These are phyloP conservation scores for Argyresthia albistria DNA, from an alignment of 2,888 invertebrate species.

Conservation along the genomic window DNA sequence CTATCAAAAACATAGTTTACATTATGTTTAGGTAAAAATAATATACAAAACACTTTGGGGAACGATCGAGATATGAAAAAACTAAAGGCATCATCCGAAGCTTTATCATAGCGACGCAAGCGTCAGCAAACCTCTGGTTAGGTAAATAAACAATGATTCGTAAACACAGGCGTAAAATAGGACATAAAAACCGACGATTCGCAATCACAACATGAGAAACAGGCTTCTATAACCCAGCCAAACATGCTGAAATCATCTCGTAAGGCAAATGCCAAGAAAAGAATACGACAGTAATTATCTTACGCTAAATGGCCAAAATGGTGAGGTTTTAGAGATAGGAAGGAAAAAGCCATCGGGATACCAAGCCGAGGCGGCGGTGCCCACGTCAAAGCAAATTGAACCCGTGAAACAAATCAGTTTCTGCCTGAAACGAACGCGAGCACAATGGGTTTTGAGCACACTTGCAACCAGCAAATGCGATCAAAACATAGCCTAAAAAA, in stretches of 20 bases:
- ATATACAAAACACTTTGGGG: not conserved
- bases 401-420: conserved; percentile 47
- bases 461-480: conserved; percentile 48
- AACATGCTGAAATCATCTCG: conserved; percentile 14
- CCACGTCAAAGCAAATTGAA: conserved; percentile 45
- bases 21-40: not conserved
- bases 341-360: conserved; percentile 18
- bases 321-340: not conserved
- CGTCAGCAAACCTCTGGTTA: conserved; percentile 11
- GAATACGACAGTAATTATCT: not conserved
- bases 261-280: not conserved
- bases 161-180: conserved; percentile 54
- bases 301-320: not conserved
- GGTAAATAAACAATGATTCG: conserved; percentile 65
- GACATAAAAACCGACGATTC: conserved; percentile 45
- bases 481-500: conserved; percentile 65
- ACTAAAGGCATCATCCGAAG: not conserved
- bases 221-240: conserved; percentile 13
- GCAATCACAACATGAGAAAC: conserved; percentile 25
- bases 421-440: conserved; percentile 35
- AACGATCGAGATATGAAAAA: not conserved
- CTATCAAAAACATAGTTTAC: not conserved
- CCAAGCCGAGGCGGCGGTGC: conserved; percentile 31
- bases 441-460: conserved; percentile 58
- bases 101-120: not conserved